These are phyloP conservation scores for Pantala flavescens DNA, from an alignment of 1,140 invertebrate species.

Conservation along the genomic window DNA sequence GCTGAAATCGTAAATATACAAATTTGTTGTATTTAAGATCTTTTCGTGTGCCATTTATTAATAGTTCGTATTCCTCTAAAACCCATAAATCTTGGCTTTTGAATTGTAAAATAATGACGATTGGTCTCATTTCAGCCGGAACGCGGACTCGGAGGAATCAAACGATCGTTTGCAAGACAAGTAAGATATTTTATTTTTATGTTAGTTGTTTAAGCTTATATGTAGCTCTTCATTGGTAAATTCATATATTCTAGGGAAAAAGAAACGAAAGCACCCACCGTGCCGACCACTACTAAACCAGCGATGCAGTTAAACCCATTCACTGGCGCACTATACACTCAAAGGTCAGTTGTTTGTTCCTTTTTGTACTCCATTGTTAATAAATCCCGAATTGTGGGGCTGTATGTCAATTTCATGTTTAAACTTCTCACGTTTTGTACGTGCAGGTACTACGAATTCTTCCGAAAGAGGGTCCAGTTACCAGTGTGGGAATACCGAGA, in stretches of 20 bases:
- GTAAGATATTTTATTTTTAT: conserved; percentile 31
- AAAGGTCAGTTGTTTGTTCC: conserved; percentile 32
- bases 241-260: conserved; percentile 20
- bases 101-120: too few species aligned
- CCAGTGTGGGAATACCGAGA: conserved; percentile 97
- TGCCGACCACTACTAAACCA: conserved; percentile 35
- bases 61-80: too few species aligned
- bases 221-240: not conserved
- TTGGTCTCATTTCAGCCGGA: too few species aligned
- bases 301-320: conserved; percentile 55
- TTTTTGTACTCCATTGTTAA: not conserved
- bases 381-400: too few species aligned
- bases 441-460: conserved; percentile 64
- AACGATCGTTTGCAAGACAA: conserved; percentile 8
- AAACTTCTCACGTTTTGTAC: not conserved
- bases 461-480: conserved; percentile 77
- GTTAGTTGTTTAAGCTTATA: conserved; percentile 26
- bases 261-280: conserved; percentile 22
- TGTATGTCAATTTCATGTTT: not conserved
- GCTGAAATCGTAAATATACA: too few species aligned
- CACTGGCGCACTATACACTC: conserved; percentile 64
- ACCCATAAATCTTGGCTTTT: too few species aligned
- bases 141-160: not conserved
- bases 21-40: too few species aligned
- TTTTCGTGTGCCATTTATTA: too few species aligned